phyloP scores from a whole-genome alignment of 2,113 vertebrate species.

The Melanocharis versteri region DNA sequence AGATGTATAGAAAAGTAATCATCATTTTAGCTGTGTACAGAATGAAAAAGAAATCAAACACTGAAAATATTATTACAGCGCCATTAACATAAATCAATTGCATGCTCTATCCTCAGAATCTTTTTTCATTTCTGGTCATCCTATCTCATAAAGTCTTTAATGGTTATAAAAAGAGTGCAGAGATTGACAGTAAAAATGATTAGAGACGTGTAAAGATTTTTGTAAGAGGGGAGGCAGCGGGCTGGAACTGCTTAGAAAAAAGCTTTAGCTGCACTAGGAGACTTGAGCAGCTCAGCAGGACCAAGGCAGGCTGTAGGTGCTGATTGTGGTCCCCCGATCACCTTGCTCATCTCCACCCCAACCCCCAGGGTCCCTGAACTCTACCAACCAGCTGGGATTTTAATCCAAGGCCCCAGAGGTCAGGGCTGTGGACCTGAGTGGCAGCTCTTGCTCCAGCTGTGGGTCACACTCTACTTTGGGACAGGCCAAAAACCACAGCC shows the following conservation, averaged over 20 bases:
- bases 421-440: background rate
- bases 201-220: background rate
- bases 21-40: conserved; percentile 26
- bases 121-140: conserved; percentile 43
- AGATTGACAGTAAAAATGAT: conserved; percentile 31
- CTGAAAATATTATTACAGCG: conserved; percentile 48
- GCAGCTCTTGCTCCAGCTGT: background rate
- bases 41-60: conserved; percentile 56
- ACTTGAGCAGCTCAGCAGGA: background rate
- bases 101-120: background rate
- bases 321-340: accelerated
- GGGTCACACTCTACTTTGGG: background rate
- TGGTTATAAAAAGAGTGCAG: conserved; percentile 20
- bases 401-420: background rate
- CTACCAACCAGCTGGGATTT: background rate
- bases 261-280: background rate
- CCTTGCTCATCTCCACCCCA: background rate
- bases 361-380: background rate
- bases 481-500: accelerated
- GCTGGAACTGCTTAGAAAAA: background rate
- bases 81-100: conserved; percentile 53
- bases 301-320: background rate
- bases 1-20: conserved; percentile 37
- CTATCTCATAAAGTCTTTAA: conserved; percentile 47
- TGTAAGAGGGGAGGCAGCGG: background rate